Evolutionary conservation across 1,140 invertebrate genomes (phyloP).

Genomic region (Drosophila punjabiensis): DNA sequence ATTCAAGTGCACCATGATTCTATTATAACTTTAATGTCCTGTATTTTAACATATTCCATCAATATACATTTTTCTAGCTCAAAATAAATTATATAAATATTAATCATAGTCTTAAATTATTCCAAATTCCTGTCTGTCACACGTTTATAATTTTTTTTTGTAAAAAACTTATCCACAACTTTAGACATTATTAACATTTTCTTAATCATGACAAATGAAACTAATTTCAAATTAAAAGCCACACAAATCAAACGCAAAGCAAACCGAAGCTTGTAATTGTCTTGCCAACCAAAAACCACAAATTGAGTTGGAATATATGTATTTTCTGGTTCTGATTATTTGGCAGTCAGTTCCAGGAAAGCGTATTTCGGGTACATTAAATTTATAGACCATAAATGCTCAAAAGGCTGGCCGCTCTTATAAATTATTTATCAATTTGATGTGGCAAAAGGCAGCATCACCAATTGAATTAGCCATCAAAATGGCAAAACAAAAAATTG

Average conservation of each 20-base stretch:
- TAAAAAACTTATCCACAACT: neutral
- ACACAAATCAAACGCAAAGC: conserved; percentile 8
- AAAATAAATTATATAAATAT: neutral
- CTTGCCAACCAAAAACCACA: conserved; percentile 20
- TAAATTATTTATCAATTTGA: conserved; percentile 81
- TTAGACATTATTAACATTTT: neutral
- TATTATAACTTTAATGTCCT: too few relatives aligned
- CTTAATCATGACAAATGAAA: too few relatives aligned
- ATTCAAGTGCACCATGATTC: too few relatives aligned
- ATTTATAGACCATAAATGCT: conserved; percentile 77
- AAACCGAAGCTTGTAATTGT: neutral
- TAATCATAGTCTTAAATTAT: neutral
- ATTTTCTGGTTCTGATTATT: conserved; percentile 8
- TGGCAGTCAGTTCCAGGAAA: conserved; percentile 42
- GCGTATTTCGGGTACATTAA: conserved; percentile 52
- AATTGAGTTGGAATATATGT: conserved; percentile 13
- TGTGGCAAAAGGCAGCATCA: conserved; percentile 46
- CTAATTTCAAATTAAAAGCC: conserved; percentile 12
- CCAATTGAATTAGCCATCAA: conserved; percentile 76
- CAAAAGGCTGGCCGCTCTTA: conserved; percentile 55
- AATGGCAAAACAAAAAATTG: conserved; percentile 25
- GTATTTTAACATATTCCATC: too few relatives aligned
- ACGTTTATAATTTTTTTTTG: too few relatives aligned
- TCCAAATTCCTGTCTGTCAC: too few relatives aligned
- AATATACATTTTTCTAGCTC: neutral